Base-by-base conservation (phyloP, 2,888 invertebrate species). In the Apamea sordens region DNA sequence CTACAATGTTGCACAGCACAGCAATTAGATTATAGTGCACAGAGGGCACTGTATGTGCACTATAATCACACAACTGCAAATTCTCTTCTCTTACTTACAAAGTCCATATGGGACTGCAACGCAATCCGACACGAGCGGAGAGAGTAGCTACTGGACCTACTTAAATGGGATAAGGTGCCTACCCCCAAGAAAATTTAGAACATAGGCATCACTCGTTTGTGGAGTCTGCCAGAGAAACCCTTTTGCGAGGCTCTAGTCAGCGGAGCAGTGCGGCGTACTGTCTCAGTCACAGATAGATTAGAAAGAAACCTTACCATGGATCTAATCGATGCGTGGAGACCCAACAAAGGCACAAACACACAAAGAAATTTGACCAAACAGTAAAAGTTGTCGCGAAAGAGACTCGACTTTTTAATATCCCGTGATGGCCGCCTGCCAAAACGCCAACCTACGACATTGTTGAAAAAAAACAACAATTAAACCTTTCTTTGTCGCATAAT, bases 401-500 rank as follows among this genome's bases (percentile, higher is more conserved):
- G 8, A 53, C 11, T 36, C 15, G 4, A 21, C 28, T 56, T 24
- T 67, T 56, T 18, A 18, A 24, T 32, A 41, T 1, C 10, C 53
- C 63, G 18, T 79, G 75, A 79, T 56, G 24, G 1, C 21, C 53
- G 13, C 77, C 13, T 24, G 18, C 44, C 24, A n/a, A 28, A 47
- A 0, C 5, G 53, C 2, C 32, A 80, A 53, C 56, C 75, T 36
- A 75, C 56, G 47, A 13, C 18, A 50, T 11, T 65, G 28, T 56
- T n/a, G n/a, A 47, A 77, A 61, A 36, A 41, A 64, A 32, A 50
- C 56, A 28, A 78, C 10, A 21, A 41, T 71, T 15, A 79, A 41
- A 36, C 53, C 72, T 73, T 85, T 13, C 73, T 76, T 83, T 78
- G 86, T 88, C 28, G 41, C 56, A 70, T 76, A 73, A 86, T 80